Evolutionary conservation across 2,888 invertebrate species (phyloP).

Genomic region (Actias luna): DNA sequence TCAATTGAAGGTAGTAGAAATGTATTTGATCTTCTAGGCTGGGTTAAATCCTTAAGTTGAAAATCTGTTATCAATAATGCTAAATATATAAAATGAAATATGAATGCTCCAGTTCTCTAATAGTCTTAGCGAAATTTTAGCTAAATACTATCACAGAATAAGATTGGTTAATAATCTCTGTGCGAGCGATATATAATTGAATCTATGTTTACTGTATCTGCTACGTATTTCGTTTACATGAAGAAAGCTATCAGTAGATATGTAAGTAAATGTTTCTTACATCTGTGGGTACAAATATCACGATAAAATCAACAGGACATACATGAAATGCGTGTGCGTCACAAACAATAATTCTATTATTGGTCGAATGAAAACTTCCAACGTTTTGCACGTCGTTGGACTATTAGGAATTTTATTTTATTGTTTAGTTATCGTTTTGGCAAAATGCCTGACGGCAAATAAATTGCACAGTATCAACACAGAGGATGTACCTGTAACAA

Average conservation of each 20-base stretch:
- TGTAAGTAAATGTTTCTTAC: background rate
- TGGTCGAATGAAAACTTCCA: conserved; percentile 45
- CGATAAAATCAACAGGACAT: background rate
- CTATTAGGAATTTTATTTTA: conserved; percentile 49
- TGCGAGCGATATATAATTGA: background rate
- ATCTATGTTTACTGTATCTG: background rate
- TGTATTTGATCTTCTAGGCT: no score
- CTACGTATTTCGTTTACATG: no score
- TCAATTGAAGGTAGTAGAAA: no score
- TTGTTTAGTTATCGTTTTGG: conserved; percentile 46
- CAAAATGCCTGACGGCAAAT: conserved; percentile 44
- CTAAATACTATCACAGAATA: no score
- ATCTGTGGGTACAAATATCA: background rate
- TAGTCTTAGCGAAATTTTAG: no score
- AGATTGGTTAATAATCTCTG: background rate
- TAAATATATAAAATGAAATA: no score
- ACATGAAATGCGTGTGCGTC: background rate
- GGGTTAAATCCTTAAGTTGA: no score
- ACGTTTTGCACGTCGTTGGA: conserved; percentile 30
- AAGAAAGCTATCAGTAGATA: background rate
- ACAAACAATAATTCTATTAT: background rate
- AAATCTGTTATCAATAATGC: no score
- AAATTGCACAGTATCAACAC: conserved; percentile 30
- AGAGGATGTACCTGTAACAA: conserved; percentile 25
- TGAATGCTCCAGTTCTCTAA: no score